Evolutionary conservation across 2,888 invertebrate genomes (phyloP).

Genomic region (Stegophylla sp.): DNA sequence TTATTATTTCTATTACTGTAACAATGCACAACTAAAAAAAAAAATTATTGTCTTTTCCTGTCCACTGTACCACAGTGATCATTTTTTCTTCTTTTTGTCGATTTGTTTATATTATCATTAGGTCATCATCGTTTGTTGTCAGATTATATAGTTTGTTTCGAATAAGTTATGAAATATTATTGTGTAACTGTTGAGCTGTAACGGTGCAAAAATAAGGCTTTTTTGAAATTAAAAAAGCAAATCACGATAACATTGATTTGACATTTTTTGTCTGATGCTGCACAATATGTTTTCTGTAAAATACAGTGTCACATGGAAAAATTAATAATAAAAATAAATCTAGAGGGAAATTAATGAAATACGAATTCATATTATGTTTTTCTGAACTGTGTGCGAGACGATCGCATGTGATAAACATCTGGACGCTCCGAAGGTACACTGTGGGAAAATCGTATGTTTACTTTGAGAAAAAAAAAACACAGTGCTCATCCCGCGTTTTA

Average conservation of each 20-base stretch:
- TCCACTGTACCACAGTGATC: no score
- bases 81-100: no score
- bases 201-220: no score
- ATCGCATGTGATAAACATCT: conserved; percentile 31
- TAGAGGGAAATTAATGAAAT: neutral
- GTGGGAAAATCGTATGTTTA: conserved; percentile 15
- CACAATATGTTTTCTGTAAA: neutral
- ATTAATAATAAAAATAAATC: neutral
- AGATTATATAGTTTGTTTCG: no score
- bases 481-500: neutral
- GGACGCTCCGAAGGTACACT: neutral
- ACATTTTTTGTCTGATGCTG: neutral
- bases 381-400: neutral
- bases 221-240: neutral
- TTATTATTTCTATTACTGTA: no score
- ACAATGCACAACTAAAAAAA: neutral
- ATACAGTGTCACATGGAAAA: neutral
- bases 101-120: no score
- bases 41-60: no score
- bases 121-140: no score
- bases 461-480: neutral
- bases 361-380: no score
- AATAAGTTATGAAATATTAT: no score
- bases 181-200: no score
- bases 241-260: neutral